Evolutionary conservation across 2,797 vertebrate genomes (phyloP), one percentile per base, ranked within the genome.

Genomic region (Urophycis tenuis): DNA sequence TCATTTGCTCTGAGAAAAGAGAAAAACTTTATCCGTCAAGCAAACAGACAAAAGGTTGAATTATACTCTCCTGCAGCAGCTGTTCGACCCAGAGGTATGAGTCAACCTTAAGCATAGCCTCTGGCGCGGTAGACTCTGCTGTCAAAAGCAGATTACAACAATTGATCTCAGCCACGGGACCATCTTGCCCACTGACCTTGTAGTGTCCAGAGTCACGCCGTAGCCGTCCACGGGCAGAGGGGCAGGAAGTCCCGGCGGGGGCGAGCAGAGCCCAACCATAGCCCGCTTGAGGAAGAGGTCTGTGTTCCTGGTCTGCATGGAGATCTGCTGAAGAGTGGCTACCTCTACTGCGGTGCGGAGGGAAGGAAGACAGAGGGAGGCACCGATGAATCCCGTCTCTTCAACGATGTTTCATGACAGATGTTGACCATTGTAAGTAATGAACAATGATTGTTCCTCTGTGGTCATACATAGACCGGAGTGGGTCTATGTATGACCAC

Each of bases 301-400:
- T 86, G 96, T 96, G 0, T 95, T 96, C 89, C 97, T 92, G 10
- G 97, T 99, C 94, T 98, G 97, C 74, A 98, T 90, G 85, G 96
- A 97, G 77, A 98, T 94, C 92, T 98, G 97, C 83, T 98, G 96
- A 69, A 99, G 95, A 86, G 96, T 98, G 80, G 97, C 96, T 15
- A 93, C 94, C 87, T 93, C 96, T 97, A 83, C 2, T 79, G 73
- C 83, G 39, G 6, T 0, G 29, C 17, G 75, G 69, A n/a, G n/a
- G n/a, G n/a, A n/a, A n/a, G n/a, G n/a, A 8, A 29, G 25, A 77
- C 25, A 22, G 53, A 72, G 67, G 31, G 32, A 70, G 67, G 32
- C 31, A 11, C 7, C 8, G 67, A 32, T 31, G 30, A 70, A 70
- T 5, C 29, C 29, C 29, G 7, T 31, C 67, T 17, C n/a, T 25